These are phyloP conservation scores for Sesia bembeciformis DNA, from an alignment of 2,888 invertebrate species.

Conservation along the genomic window DNA sequence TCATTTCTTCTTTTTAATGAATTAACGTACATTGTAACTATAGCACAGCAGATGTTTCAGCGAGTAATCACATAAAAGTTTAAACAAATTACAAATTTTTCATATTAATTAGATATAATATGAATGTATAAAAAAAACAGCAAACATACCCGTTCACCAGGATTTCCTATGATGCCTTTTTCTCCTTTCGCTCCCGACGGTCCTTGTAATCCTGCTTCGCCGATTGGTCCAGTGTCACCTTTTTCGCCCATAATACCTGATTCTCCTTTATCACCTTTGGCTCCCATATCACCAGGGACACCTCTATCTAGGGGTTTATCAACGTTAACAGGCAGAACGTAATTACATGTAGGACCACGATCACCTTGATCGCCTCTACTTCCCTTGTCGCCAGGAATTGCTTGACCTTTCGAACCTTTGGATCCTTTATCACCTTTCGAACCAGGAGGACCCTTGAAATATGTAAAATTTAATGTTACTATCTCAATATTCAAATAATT, in stretches of 20 bases:
- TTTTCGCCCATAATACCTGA: conserved; percentile 77
- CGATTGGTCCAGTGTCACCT: conserved; percentile 81
- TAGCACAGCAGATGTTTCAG: background rate
- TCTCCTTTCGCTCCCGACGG: conserved; percentile 84
- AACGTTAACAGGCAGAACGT: conserved; percentile 31
- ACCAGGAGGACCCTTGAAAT: conserved; percentile 79
- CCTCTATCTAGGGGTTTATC: conserved; percentile 55
- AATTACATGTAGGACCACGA: conserved; percentile 56
- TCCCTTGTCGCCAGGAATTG: conserved; percentile 74
- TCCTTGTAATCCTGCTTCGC: conserved; percentile 81
- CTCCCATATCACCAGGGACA: conserved; percentile 67
- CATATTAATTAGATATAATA: background rate
- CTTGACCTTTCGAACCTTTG: conserved; percentile 75
- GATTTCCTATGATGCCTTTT: conserved; percentile 88
- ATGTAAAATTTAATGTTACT: background rate
- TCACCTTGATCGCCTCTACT: conserved; percentile 74
- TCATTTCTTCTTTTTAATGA: too few relatives aligned
- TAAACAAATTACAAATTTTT: background rate
- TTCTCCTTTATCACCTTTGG: conserved; percentile 77
- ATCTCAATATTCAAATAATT: background rate
- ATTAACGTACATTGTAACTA: too few relatives aligned
- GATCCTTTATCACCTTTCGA: conserved; percentile 80
- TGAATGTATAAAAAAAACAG: background rate
- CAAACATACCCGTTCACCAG: conserved; percentile 81
- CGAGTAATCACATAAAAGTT: background rate